These are phyloP conservation scores for Temnothorax curvispinosus DNA, from an alignment of 1,140 invertebrate genomes.

Conservation along the genomic window DNA sequence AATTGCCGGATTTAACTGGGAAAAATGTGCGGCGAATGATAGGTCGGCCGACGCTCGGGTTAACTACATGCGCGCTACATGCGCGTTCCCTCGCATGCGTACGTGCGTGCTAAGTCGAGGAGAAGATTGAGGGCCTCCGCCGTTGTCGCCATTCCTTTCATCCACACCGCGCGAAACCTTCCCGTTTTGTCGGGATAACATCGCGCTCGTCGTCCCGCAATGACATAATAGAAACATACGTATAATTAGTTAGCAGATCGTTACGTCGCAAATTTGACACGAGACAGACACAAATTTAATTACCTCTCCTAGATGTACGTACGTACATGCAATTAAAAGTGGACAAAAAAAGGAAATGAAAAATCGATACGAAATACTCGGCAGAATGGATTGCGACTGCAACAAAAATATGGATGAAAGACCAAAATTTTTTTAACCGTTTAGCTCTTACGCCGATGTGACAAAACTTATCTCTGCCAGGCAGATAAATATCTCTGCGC, in stretches of 20 bases:
- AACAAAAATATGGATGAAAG: background rate
- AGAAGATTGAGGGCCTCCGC: slow-evolving; percentile 39
- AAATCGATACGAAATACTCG: background rate
- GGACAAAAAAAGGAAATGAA: background rate
- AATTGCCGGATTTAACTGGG: slow-evolving; percentile 75
- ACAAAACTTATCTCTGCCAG: background rate
- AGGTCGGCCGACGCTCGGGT: slow-evolving; percentile 50
- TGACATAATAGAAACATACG: slow-evolving; percentile 18
- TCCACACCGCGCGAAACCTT: background rate
- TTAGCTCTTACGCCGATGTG: background rate
- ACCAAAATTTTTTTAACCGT: background rate
- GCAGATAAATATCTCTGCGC: slow-evolving; percentile 27
- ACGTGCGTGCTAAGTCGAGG: slow-evolving; percentile 17
- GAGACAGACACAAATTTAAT: background rate
- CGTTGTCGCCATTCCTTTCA: slow-evolving; percentile 15
- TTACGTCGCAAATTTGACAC: slow-evolving; percentile 5
- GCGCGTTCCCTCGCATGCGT: slow-evolving; percentile 33
- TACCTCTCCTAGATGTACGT: background rate
- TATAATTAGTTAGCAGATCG: slow-evolving; percentile 8
- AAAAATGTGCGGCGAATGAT: slow-evolving; percentile 67
- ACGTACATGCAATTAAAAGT: slow-evolving; percentile 4
- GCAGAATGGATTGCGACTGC: background rate
- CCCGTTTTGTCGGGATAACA: background rate
- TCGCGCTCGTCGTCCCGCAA: background rate
- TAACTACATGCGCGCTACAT: slow-evolving; percentile 48